Base-by-base conservation (phyloP, 2,113 vertebrate genomes). In the Solenodon paradoxus region DNA sequence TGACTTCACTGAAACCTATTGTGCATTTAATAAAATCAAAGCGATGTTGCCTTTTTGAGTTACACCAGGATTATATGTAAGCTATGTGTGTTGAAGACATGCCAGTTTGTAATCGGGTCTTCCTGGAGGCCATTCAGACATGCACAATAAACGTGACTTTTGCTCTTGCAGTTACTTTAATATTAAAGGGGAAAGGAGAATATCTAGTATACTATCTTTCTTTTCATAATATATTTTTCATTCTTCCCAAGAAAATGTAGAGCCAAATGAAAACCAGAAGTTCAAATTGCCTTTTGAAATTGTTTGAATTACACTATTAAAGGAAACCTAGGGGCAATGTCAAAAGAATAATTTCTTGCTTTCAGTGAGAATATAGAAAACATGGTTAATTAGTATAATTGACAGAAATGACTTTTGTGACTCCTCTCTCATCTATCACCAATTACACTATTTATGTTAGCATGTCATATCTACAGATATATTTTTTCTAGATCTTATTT, bases 51-150 rank as follows among this genome's bases (percentile, higher is more conserved):
- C 30, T 80, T 51, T 42, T 57, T 28, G 53, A 92, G 13, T 3
- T 71, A 51, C 40, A 64, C 74, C 84, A 68, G 47, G 94, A 92
- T 93, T 94, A 86, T 82, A 97, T 93, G 94, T 84, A 94, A 97
- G 81, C 59, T 68, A 63, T 87, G 85, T 61, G 9, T 90, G 69
- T 77, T 96, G 55, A 87, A 95, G 97, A 30, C 40, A n/a, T 35
- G 71, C 91, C 90, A 90, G 55, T 42, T 94, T 97, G 81, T 95
- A 97, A 96, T 55, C 97, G 96, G 45, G 95, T 97, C 63, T 96
- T 94, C 90, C 95, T 93, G 42, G 51, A 91, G 94, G 82, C 74
- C 64, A 35, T 68, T 96, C 90, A 97, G 92, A 88, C 0, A 0
- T 69, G 64, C 32, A 32, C 24, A 86, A 40, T 84, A 85, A 89